phyloP scores from a whole-genome alignment of 2,113 vertebrate genomes.

The Limanda limanda region DNA sequence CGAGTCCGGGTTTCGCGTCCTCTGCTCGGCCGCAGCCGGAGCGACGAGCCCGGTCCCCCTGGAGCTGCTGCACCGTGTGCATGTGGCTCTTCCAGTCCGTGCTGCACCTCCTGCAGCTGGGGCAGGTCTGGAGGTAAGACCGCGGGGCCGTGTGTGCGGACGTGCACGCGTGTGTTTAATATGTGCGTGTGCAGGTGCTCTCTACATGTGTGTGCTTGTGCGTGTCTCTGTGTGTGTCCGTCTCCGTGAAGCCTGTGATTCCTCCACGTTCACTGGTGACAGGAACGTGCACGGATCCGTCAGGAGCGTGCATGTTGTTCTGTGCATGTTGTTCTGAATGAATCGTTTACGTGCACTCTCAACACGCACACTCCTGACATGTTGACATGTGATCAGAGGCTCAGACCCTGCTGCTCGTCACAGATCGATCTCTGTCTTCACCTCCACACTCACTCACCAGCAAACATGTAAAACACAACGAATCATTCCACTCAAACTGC shows the following conservation, averaged over 20 bases:
- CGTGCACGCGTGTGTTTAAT: not conserved
- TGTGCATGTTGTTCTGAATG: conserved; percentile 19
- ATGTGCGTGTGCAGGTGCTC: not conserved
- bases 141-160: not conserved
- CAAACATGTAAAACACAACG: too few relatives aligned
- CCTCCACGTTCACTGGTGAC: not conserved
- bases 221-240: not conserved
- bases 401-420: conserved; percentile 2
- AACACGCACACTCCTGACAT: conserved; percentile 8
- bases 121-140: conserved; percentile 93
- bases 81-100: conserved; percentile 91
- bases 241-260: not conserved
- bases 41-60: conserved; percentile 52
- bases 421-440: too few relatives aligned
- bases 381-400: conserved; percentile 18
- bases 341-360: too few relatives aligned
- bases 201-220: not conserved
- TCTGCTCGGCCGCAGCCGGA: conserved; percentile 60
- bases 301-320: not conserved
- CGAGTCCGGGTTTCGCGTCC: conserved; percentile 53
- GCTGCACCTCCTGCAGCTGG: conserved; percentile 93
- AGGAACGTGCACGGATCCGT: conserved; percentile 9
- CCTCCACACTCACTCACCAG: too few relatives aligned
- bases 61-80: conserved; percentile 90
- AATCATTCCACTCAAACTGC: too few relatives aligned